Base-by-base conservation (phyloP, 2,888 invertebrate genomes). In the Acrobasis suavella region DNA sequence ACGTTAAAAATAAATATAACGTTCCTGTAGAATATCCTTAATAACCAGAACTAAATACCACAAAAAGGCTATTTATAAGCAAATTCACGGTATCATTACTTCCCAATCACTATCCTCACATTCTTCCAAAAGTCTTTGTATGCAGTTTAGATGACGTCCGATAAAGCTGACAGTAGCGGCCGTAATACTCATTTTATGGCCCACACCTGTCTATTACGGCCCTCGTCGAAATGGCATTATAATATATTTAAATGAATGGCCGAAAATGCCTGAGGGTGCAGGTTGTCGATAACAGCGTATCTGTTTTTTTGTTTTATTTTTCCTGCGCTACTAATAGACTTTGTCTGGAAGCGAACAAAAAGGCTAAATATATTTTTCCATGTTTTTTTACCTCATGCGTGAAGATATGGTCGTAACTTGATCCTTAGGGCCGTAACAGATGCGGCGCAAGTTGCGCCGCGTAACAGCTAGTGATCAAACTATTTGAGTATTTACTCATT, bases 241-340 rank as follows among this genome's bases (percentile, higher is more conserved):
- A 88, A 89, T 88, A 77, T 87, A 89, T 90, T 89, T 83, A 86
- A 89, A 91, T 89, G 77, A 78, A 87, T 85, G 76, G 82, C 79
- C 78, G 63, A 83, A 86, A 79, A 78, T 77, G 69, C 67, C 66
- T 70, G 71, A 62, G 50, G 64, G 62, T 73, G 71, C 70, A 56
- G 61, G 79, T 83, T 69, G 66, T 50, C 59, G 77, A 58, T 78
- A 64, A 8, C 50, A 69, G 70, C 76, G 73, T 8, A 17, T 0
- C 22, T 7, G 10, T 8, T 14, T 12, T 49, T 58, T 58, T 52
- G 17, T 51, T 12, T 51, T 51, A 2, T 22, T 12, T 51, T 51
- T 51, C 14, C 1, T 51, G 9, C 14, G 22, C 32, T 52, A 7
- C n/a, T n/a, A 6, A 46, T 14, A 12, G n/a, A 10, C 3, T n/a